Evolutionary conservation across 2,113 vertebrate species (phyloP).

Genomic region (Sinocyclocheilus grahami): DNA sequence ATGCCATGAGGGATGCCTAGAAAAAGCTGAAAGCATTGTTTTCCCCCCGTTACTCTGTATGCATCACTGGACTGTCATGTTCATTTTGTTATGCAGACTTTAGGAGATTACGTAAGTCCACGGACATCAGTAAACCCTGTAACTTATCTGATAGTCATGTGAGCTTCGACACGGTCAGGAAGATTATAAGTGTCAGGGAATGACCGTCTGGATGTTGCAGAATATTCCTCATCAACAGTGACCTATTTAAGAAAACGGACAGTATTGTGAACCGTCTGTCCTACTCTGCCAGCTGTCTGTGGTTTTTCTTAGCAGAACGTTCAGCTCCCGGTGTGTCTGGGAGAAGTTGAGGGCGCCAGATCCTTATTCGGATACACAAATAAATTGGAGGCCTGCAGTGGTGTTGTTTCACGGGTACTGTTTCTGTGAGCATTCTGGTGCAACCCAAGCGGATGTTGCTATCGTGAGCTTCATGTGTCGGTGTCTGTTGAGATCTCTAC

Average conservation of each 20-base stretch:
- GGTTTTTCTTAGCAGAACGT: constrained; percentile 14
- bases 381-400: background rate
- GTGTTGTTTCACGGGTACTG: background rate
- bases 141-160: constrained; percentile 22
- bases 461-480: background rate
- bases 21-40: constrained; percentile 17
- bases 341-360: background rate
- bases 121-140: background rate
- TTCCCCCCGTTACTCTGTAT: constrained; percentile 24
- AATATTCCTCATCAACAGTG: constrained; percentile 48
- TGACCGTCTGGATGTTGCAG: background rate
- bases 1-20: background rate
- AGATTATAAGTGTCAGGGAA: constrained; percentile 22
- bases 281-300: constrained; percentile 44
- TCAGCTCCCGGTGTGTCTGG: background rate
- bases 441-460: background rate
- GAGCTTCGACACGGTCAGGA: background rate
- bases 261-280: constrained; percentile 29
- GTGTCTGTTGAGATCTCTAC: background rate
- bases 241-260: constrained; percentile 52
- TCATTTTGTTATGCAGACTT: constrained; percentile 2
- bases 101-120: constrained; percentile 31
- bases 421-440: background rate
- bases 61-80: constrained; percentile 27
- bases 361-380: background rate